Percentiles rank a stretch among this genome's conserved stretches.
phyloP scores from a whole-genome alignment of 2,888 invertebrate genomes.

The Drosophila antonietae region DNA sequence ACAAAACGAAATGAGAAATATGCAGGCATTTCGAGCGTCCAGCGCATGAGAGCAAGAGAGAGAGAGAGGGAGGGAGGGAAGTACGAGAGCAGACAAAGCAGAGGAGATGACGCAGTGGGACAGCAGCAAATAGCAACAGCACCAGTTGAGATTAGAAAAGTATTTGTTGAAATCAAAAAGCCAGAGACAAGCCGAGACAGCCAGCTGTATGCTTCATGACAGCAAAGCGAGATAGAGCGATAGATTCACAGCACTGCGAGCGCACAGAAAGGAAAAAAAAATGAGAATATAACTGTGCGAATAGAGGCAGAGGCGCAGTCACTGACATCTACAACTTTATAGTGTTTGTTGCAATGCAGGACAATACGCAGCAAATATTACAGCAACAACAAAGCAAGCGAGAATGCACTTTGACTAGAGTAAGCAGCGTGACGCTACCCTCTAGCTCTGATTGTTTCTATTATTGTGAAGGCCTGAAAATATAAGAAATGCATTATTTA shows the following conservation, averaged over 20 bases:
- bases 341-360: constrained; percentile 42
- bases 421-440: constrained; percentile 15
- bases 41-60: not conserved
- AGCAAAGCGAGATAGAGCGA: constrained; percentile 28
- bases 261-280: constrained; percentile 8
- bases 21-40: constrained; percentile 47
- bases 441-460: not conserved
- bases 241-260: constrained; percentile 16
- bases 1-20: constrained; percentile 79
- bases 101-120: constrained; percentile 8
- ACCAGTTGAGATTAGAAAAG: constrained; percentile 74
- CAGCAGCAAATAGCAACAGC: constrained; percentile 24
- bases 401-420: not conserved
- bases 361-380: constrained; percentile 52
- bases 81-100: not conserved
- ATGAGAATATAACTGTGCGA: constrained; percentile 6
- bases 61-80: not conserved
- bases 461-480: no score
- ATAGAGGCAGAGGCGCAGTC: constrained; percentile 3
- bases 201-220: constrained; percentile 41
- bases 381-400: constrained; percentile 31
- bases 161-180: constrained; percentile 77
- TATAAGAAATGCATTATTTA: not conserved
- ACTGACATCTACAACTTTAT: constrained; percentile 18
- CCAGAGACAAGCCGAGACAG: constrained; percentile 54